Base-by-base conservation (phyloP, 2,888 invertebrate species). In the Orthosia gothica region DNA sequence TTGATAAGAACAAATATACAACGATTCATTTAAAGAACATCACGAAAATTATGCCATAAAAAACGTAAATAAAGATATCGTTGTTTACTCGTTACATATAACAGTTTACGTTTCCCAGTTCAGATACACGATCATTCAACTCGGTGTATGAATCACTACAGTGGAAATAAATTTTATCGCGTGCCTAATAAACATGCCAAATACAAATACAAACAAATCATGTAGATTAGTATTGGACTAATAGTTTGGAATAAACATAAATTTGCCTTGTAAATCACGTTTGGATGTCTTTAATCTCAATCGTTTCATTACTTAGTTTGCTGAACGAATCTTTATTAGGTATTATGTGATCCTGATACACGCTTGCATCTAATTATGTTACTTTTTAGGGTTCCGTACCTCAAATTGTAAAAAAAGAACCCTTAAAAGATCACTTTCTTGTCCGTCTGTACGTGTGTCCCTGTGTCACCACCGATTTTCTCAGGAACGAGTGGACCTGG, bases 121-220 rank as follows among this genome's bases (percentile, higher is more conserved):
- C 23, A 50, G 62, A 67, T 66, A 63, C n/a, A 62, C 50, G 75
- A 80, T 70, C 76, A 81, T 76, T 82, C 70, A 76, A 80, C 72
- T 84, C 64, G 12, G 13, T 7, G 47, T 61, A 70, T 80, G 76
- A 82, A 84, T 81, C 81, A 82, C 62, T 69, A 11, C 58, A 45
- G 59, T 32, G 47, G 50, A 70, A 83, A 79, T 70, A 79, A 54
- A 70, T 64, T 81, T 32, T 74, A 79, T 70, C 54, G 55, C 67
- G 63, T 67, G 52, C 57, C 72, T 70, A 72, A 75, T 80, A 81
- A 80, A 82, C 52, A 83, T 81, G 72, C 76, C 72, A 81, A 82
- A 65, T 76, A 73, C 18, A 72, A 76, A 68, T 71, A 57, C 65
- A 74, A 70, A 81, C 64, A 71, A 63, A 74, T 67, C 55, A 68